Base-by-base conservation (phyloP, 1,140 invertebrate genomes). In the Monomorium pharaonis region DNA sequence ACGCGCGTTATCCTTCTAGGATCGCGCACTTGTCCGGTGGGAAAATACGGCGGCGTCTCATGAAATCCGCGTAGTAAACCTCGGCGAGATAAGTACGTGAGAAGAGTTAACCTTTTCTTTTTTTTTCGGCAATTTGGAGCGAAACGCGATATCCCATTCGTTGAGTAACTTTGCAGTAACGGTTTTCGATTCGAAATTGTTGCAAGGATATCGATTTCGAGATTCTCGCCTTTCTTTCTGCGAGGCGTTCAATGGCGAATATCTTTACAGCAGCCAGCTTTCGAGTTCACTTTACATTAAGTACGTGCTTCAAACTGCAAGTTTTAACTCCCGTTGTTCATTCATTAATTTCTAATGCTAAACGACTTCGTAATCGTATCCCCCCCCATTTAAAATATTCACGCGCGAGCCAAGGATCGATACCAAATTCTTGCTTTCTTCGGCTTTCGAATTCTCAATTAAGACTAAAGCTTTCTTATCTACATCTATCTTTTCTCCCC, bases 1-100 rank as follows among this genome's bases (percentile, higher is more conserved):
- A 62, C 67, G 69, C 67, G 69, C 27, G 88, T 90, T 90, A 90
- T 85, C 75, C 78, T 89, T 89, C 75, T 84, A 90, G 88, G 51
- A 87, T 90, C 85, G 80, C 80, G 84, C 80, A 87, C 89, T 90
- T 90, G 85, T 90, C 67, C 89, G 60, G 30, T 16, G 37, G 42
- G 67, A 74, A 74, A 83, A 83, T 83, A 42, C 47, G 6, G 21
- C 21, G 44, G n/a, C 44, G 60, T 47, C 63, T 51, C 18, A 60
- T 42, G 30, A 65, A 62, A 80, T 69, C 54, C 67, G 72, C 51
- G 47, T 69, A 33, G 77, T 72, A 78, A 16, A 76, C 47, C 9
- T 24, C 72, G 18, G 54, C 33, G 27, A 67, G 72, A 24, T 7
- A 56, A 6, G 24, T 16, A 42, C 3, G 7, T 0, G 21, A 44